These are phyloP conservation scores for Atta colombica DNA, from an alignment of 1,140 invertebrate genomes.

Conservation along the genomic window DNA sequence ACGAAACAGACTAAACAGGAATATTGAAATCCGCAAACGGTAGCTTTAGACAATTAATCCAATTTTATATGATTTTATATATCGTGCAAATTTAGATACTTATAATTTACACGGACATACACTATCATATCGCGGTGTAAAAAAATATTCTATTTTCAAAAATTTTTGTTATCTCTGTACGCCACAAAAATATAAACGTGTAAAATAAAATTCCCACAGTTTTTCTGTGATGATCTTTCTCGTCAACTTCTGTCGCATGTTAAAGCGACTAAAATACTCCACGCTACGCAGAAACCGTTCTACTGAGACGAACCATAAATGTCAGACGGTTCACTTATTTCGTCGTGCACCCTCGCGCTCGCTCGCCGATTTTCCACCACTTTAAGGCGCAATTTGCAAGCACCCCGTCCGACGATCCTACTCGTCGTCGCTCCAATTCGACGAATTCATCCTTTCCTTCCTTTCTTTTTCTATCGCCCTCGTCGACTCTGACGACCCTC, in stretches of 20 bases:
- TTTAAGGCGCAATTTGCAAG: slow-evolving; percentile 72
- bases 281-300: slow-evolving; percentile 15
- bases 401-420: slow-evolving; percentile 20
- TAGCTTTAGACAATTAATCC: slow-evolving; percentile 18
- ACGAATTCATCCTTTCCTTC: slow-evolving; percentile 34
- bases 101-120: not conserved
- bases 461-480: slow-evolving; percentile 43
- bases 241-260: not conserved
- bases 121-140: not conserved
- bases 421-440: slow-evolving; percentile 24
- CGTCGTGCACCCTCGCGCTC: slow-evolving; percentile 46
- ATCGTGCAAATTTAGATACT: not conserved
- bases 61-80: not conserved
- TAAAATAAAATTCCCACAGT: not conserved
- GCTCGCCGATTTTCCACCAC: slow-evolving; percentile 71
- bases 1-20: slow-evolving; percentile 2
- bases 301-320: slow-evolving; percentile 42
- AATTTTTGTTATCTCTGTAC: not conserved
- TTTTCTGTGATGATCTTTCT: not conserved
- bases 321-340: slow-evolving; percentile 65
- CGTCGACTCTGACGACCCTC: slow-evolving; percentile 38
- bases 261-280: slow-evolving; percentile 28
- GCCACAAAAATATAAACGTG: not conserved
- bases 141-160: not conserved
- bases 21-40: slow-evolving; percentile 16